Evolutionary conservation across 2,113 vertebrate genomes (phyloP), one percentile per base, ranked within the genome.

Genomic region (Grantiella picta): DNA sequence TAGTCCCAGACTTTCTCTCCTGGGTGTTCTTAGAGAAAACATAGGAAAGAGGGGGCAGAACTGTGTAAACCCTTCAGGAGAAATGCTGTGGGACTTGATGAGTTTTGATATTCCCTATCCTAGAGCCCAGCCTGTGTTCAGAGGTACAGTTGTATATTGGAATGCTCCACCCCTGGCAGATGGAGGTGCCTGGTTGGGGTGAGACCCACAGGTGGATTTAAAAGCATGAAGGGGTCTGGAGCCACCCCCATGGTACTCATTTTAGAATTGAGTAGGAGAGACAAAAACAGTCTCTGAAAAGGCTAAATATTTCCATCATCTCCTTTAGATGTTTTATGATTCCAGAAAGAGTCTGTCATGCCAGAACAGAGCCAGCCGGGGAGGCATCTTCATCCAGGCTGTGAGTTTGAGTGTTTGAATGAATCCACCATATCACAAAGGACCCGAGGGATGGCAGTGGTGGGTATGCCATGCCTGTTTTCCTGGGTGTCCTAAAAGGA

Each of bases 211-310:
- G 92, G 95, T 96, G 76, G 63, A 54, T 81, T 77, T 73, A 61
- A 89, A 91, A 94, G 66, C 63, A 61, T 1, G 7, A 40, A 77
- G 71, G 89, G 79, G 79, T 95, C 93, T 92, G 76, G 45, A 93
- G 85, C 87, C 92, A 95, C 90, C 82, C 82, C 80, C 82, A 28
- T 23, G 82, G 64, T 86, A 21, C 93, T 93, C 5, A 1, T 90
- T 94, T 85, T 96, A 95, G 90, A 95, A 95, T 5, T 91, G 90
- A 91, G 91, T 95, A 93, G 94, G 87, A 95, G 80, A 83, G 50
- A 82, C 49, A 80, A 90, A 89, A 36, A n/a, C 27, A 22, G 63
- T 38, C 50, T 90, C 82, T 95, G 47, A 63, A 80, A 90, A 80
- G 17, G 63, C 90, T 97, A 44, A 94, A 82, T 70, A 94, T 90